A percentile compares a stretch with the other conserved stretches of the same genome.
Evolutionary conservation across 2,113 vertebrate genomes (phyloP).

Genomic region (Sakesphorus luctuosus): DNA sequence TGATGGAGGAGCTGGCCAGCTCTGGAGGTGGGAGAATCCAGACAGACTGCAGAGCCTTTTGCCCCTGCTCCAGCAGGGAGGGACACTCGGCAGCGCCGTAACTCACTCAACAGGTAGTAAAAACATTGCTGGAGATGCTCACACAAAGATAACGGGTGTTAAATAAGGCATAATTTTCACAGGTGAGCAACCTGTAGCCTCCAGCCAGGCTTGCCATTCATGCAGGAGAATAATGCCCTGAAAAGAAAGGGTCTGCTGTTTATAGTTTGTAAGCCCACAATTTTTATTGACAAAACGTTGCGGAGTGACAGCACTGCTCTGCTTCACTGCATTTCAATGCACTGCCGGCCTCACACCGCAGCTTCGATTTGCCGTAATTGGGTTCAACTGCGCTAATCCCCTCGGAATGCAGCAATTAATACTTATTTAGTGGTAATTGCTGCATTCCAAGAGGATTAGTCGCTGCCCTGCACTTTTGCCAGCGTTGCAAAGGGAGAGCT

Average conservation of each 20-base stretch:
- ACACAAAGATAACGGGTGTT: conserved; percentile 18
- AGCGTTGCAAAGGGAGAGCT: neutral
- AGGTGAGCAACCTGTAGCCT: neutral
- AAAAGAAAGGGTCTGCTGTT: conserved; percentile 10
- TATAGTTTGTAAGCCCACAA: neutral
- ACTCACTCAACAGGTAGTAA: neutral
- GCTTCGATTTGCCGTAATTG: conserved; percentile 40
- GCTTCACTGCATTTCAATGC: conserved; percentile 26
- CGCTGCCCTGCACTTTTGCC: conserved; percentile 13
- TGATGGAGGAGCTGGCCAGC: neutral
- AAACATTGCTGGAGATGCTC: conserved; percentile 10
- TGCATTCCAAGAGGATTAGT: conserved; percentile 67
- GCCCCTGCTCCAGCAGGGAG: conserved; percentile 13
- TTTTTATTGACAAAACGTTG: conserved; percentile 35
- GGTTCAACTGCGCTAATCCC: conserved; percentile 62
- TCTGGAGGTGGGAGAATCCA: neutral
- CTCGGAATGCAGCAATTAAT: conserved; percentile 65
- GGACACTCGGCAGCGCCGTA: neutral
- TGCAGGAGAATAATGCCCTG: neutral
- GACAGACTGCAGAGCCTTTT: neutral
- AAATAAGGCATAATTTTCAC: conserved; percentile 18
- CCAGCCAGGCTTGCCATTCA: conserved; percentile 9
- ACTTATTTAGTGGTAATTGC: conserved; percentile 58
- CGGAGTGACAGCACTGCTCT: neutral
- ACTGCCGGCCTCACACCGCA: neutral